Base-by-base conservation (phyloP, 2,888 invertebrate species). In the Keiferia lycopersicella region DNA sequence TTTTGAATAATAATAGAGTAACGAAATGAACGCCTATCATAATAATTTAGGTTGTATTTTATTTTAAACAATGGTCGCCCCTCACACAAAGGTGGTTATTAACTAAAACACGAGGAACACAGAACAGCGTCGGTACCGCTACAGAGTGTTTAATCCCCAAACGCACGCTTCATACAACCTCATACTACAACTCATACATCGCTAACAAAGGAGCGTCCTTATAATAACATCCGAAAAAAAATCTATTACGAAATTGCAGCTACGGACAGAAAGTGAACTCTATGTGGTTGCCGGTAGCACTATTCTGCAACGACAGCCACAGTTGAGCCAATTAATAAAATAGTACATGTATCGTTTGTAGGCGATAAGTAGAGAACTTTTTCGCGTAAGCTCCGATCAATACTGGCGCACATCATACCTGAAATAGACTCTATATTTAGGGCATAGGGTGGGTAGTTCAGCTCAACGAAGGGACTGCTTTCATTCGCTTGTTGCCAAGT, bases 351-450 rank as follows among this genome's bases (percentile, higher is more conserved):
- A 79, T 82, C 80, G 78, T 80, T 83, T 84, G 82, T 83, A 84
- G 77, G 85, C 83, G 84, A 86, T 86, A 86, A 86, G 85, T 86
- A 85, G 81, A 81, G 78, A 87, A 90, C 83, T 88, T 90, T 89
- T 89, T 89, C 87, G 86, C 86, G 79, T 82, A 81, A 86, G 87
- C 79, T 84, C 73, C 85, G 91, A 91, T 91, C 91, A 88, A 91
- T 91, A 91, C 48, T 6, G 18, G 12, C 7, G 45, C 30, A 1
- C 30, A 2, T 11, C 14, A 83, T 68, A 68, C 78, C 75, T 20
- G 41, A 69, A 62, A 71, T 68, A 38, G 14, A 56, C 56, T 39
- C n/a, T 61, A 53, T 62, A 3, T 41, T 38, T 0, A 51, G 20
- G 57, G 20, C 18, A 14, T 30, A 57, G 38, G 20, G 22, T 81